These are phyloP conservation scores for Apodemus speciosus DNA, from an alignment of 2,113 vertebrate genomes.

Conservation along the genomic window DNA sequence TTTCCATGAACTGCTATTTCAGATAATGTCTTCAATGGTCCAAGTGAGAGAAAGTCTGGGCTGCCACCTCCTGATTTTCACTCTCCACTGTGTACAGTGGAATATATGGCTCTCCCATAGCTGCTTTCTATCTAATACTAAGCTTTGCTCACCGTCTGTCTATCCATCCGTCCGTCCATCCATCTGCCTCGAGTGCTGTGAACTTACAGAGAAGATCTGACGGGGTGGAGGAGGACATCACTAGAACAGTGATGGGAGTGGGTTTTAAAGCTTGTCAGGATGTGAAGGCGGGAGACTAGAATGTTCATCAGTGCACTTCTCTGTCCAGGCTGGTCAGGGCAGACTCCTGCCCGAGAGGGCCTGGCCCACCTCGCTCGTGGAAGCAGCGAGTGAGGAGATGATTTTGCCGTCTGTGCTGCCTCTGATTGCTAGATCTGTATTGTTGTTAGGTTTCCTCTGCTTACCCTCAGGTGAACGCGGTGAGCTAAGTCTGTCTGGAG, in stretches of 20 bases:
- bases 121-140: not conserved
- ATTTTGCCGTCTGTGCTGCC: not conserved
- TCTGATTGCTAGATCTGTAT: not conserved
- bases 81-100: no score
- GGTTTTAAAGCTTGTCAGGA: not conserved
- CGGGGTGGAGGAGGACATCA: not conserved
- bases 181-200: not conserved
- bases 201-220: not conserved
- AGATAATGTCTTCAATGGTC: not conserved
- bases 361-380: not conserved
- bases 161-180: no score
- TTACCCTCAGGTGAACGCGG: not conserved
- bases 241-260: not conserved
- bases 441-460: not conserved
- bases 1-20: not conserved
- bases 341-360: not conserved
- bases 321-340: not conserved
- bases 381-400: not conserved
- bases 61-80: not conserved
- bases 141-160: not conserved
- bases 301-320: not conserved
- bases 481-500: not conserved
- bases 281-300: not conserved
- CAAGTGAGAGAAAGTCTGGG: not conserved
- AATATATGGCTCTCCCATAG: not conserved